A percentile compares a stretch with the other conserved stretches of the same genome.
These are phyloP conservation scores for Sinocyclocheilus grahami DNA, from an alignment of 2,113 vertebrate species.

Conservation along the genomic window DNA sequence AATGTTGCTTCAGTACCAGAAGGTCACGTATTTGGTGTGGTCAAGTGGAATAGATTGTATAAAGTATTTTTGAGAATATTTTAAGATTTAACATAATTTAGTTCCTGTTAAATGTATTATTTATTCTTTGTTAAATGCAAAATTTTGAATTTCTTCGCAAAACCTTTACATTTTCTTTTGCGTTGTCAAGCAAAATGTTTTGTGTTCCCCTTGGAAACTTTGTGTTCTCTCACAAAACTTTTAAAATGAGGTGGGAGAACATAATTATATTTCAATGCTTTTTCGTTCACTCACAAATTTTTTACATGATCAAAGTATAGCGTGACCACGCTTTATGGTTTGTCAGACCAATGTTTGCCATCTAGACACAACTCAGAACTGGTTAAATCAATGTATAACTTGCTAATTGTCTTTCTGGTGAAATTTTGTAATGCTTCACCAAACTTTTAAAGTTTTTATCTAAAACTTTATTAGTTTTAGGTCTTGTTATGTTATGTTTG, in stretches of 20 bases:
- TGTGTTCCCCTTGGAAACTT: too few species aligned
- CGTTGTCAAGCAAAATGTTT: too few species aligned
- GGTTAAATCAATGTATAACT: too few species aligned
- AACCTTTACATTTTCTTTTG: too few species aligned
- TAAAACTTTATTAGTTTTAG: background rate
- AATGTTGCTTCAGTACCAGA: background rate
- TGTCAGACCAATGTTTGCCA: background rate
- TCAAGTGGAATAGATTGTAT: background rate
- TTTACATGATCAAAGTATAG: background rate
- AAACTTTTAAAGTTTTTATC: background rate
- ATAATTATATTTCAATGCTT: background rate
- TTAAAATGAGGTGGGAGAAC: too few species aligned
- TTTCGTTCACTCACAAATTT: background rate
- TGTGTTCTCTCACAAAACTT: too few species aligned
- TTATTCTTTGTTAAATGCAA: background rate
- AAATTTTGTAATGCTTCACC: background rate
- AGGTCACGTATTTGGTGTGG: background rate
- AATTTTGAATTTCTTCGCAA: too few species aligned
- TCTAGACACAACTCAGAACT: background rate
- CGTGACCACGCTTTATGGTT: background rate
- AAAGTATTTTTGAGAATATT: background rate
- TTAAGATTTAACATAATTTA: background rate
- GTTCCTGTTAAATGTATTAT: background rate
- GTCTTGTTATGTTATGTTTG: background rate
- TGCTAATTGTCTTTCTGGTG: background rate